Percentiles rank a stretch among this genome's conserved stretches.
Conservation (phyloP, 2,797 vertebrate species). For the Aotus griseimembra region DNA sequence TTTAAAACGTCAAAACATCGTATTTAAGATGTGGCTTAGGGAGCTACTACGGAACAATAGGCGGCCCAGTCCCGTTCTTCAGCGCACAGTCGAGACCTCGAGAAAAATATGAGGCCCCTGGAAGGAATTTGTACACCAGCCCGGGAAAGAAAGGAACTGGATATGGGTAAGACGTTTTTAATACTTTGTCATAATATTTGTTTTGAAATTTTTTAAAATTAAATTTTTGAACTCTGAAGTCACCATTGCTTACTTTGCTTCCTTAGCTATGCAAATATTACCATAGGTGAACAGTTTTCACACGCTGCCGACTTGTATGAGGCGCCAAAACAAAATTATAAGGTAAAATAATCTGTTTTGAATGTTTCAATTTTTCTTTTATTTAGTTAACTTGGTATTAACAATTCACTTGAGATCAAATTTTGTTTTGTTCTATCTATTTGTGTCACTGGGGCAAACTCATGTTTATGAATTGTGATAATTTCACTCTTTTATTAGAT, state of each 20-base stretch:
- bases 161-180: slow-evolving; percentile 88
- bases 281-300: slow-evolving; percentile 87
- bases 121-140: slow-evolving; percentile 91
- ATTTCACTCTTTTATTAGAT: not conserved
- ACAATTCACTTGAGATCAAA: slow-evolving; percentile 6
- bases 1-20: not conserved
- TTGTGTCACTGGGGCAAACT: not conserved
- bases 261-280: slow-evolving; percentile 90
- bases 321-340: slow-evolving; percentile 83
- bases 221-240: slow-evolving; percentile 41
- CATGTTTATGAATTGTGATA: not conserved
- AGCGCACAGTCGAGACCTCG: slow-evolving; percentile 83
- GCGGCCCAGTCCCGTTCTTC: slow-evolving; percentile 88
- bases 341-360: slow-evolving; percentile 84
- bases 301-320: slow-evolving; percentile 89
- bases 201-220: not conserved
- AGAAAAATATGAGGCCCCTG: slow-evolving; percentile 84
- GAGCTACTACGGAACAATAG: slow-evolving; percentile 91
- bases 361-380: not conserved
- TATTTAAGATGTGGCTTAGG: slow-evolving; percentile 89
- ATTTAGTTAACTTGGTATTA: not conserved
- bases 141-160: slow-evolving; percentile 92
- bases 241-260: slow-evolving; percentile 61
- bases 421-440: slow-evolving; percentile 25
- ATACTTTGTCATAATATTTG: not conserved